Conservation (phyloP, 64 coral and sea anemone genomes). For the Montipora foliosa region DNA sequence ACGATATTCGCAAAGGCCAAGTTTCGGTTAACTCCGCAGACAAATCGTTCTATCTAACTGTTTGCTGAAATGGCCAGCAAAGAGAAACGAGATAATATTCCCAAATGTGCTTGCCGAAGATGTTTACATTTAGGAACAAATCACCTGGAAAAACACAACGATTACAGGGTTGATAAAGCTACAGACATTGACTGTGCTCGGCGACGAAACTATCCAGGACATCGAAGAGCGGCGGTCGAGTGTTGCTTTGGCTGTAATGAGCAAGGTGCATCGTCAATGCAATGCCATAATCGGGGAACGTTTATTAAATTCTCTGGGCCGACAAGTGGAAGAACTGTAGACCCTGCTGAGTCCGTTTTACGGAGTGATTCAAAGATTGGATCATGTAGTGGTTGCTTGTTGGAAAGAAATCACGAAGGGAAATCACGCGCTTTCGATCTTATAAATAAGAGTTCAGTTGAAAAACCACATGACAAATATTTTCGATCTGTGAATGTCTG, state of each 20-base stretch:
- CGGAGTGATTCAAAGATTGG: neutral
- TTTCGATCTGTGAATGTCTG: conserved; percentile 29
- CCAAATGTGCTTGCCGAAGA: conserved; percentile 19
- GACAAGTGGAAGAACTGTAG: neutral
- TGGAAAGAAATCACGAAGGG: neutral
- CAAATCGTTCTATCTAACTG: neutral
- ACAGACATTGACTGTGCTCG: neutral
- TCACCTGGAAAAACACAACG: neutral
- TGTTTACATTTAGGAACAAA: neutral
- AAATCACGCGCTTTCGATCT: neutral
- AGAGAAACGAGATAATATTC: neutral
- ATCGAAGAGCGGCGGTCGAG: neutral
- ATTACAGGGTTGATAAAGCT: neutral
- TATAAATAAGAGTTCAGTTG: neutral
- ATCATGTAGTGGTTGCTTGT: neutral
- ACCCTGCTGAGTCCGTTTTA: neutral
- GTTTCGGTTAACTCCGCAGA: neutral
- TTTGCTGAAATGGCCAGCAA: neutral
- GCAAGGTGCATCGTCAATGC: neutral
- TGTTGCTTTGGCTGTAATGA: neutral
- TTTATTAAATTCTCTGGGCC: conserved; percentile 25
- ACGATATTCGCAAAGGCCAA: conserved; percentile 1
- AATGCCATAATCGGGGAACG: neutral
- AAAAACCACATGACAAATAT: neutral
- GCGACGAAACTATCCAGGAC: neutral